Base-by-base conservation (phyloP, 2,888 invertebrate genomes). In the Pheosia tremula region DNA sequence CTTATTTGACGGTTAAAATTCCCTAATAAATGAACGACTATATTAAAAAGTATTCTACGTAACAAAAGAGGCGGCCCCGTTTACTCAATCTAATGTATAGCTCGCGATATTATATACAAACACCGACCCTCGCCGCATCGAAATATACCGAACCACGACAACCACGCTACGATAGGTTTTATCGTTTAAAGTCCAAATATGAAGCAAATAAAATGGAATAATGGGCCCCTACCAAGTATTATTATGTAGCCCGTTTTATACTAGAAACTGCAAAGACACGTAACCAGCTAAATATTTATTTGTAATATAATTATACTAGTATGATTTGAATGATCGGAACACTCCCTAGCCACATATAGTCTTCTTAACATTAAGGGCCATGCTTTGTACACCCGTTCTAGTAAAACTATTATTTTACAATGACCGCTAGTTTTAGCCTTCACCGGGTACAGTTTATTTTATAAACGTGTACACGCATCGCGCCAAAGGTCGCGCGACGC, bases 51-150 rank as follows among this genome's bases (percentile, higher is more conserved):
- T 83, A 79, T 74, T 81, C 84, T 89, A 90, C 70, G 79, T 85
- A 77, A 83, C 69, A 71, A 84, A 84, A 89, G 87, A 93, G 92
- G 91, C 93, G 93, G 93, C 90, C 90, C 88, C 91, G 87, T 87
- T 90, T 89, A 82, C 85, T 83, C 82, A 88, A 84, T 77, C 80
- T 85, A 85, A 78, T 79, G 67, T 67, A 68, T 69, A 68, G 69
- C 60, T 68, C 69, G 58, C 54, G 61, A 58, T 59, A 55, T 6
- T 24, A 47, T 58, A 63, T 56, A 59, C 58, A 64, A 53, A 53
- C 57, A 57, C 52, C 57, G 56, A 65, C 52, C 62, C 60, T 56
- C 58, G 60, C 59, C 59, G 60, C 66, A 24, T 24, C 24, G 61
- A 39, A 50, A 54, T 3, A 52, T 38, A 56, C 9, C 43, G 9